Evolutionary conservation across 2,888 invertebrate genomes (phyloP).

Genomic region (Chydorus sphaericus): DNA sequence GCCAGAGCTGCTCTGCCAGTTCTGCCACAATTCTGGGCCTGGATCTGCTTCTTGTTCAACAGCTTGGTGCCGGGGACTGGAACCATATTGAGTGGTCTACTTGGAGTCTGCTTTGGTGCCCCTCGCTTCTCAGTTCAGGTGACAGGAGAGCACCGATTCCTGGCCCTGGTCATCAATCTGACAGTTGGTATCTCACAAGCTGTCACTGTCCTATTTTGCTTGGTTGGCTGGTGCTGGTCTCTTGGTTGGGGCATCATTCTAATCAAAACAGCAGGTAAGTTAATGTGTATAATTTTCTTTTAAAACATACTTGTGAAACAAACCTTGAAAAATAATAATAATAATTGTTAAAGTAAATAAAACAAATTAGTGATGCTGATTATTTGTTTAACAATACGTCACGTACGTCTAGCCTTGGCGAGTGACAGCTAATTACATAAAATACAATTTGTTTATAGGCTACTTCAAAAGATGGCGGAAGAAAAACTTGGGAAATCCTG

Average conservation of each 20-base stretch:
- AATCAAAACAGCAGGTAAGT: conserved; percentile 75
- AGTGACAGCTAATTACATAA: too few relatives aligned
- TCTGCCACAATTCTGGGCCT: conserved; percentile 68
- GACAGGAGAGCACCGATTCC: conserved; percentile 55
- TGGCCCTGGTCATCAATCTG: conserved; percentile 68
- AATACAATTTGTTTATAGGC: too few relatives aligned
- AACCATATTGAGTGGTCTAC: conserved; percentile 72
- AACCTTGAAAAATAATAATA: too few relatives aligned
- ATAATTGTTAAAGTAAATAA: too few relatives aligned
- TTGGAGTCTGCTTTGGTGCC: conserved; percentile 75
- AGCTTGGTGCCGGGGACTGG: conserved; percentile 70
- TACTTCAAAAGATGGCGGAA: background rate
- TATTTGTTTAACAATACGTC: too few relatives aligned
- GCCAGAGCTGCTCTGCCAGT: conserved; percentile 88
- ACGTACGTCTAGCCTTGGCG: too few relatives aligned
- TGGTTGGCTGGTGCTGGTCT: conserved; percentile 96
- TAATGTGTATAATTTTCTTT: background rate
- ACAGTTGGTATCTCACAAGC: conserved; percentile 76
- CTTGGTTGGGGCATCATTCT: conserved; percentile 95
- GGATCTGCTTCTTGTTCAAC: conserved; percentile 73
- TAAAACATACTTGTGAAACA: too few relatives aligned
- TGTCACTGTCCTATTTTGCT: conserved; percentile 84
- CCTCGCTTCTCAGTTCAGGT: conserved; percentile 73
- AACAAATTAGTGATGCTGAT: too few relatives aligned
- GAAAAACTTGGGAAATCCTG: too few relatives aligned